Percentiles rank a stretch among this genome's conserved stretches.
Evolutionary conservation across 1,140 invertebrate genomes (phyloP).

Genomic region (Nasonia giraulti): DNA sequence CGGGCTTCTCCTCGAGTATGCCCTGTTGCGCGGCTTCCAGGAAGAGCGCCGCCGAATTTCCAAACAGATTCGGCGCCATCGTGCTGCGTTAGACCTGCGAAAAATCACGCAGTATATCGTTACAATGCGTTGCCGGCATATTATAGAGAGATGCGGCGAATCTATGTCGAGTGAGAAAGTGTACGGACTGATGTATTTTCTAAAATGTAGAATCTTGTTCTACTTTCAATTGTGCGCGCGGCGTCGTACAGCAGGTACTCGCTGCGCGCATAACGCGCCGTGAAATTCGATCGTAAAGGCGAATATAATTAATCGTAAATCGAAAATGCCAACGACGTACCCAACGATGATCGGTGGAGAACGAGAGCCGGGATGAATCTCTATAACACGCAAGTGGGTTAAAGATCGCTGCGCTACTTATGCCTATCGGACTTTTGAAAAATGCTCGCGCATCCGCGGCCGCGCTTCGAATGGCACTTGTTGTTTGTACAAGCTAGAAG

Average conservation of each 20-base stretch:
- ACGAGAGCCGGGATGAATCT: no score
- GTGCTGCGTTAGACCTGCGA: background rate
- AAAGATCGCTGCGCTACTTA: background rate
- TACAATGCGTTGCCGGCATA: no score
- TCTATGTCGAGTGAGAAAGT: slow-evolving; percentile 38
- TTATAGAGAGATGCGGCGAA: background rate
- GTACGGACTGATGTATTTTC: slow-evolving; percentile 7
- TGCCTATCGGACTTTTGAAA: background rate
- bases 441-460: background rate
- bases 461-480: background rate
- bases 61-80: slow-evolving; percentile 74
- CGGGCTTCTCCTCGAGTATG: slow-evolving; percentile 59
- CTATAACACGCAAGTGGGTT: background rate
- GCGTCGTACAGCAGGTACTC: no score
- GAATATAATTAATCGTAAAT: background rate
- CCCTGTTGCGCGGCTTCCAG: slow-evolving; percentile 70
- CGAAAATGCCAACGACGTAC: no score
- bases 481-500: background rate
- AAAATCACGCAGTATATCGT: background rate
- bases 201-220: slow-evolving; percentile 22
- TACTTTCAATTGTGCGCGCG: background rate
- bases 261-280: no score
- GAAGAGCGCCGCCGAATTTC: slow-evolving; percentile 69
- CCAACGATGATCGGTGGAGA: no score
- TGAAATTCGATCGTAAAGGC: no score